Conservation (phyloP, 2,113 vertebrate genomes). For the Apodemus speciosus region DNA sequence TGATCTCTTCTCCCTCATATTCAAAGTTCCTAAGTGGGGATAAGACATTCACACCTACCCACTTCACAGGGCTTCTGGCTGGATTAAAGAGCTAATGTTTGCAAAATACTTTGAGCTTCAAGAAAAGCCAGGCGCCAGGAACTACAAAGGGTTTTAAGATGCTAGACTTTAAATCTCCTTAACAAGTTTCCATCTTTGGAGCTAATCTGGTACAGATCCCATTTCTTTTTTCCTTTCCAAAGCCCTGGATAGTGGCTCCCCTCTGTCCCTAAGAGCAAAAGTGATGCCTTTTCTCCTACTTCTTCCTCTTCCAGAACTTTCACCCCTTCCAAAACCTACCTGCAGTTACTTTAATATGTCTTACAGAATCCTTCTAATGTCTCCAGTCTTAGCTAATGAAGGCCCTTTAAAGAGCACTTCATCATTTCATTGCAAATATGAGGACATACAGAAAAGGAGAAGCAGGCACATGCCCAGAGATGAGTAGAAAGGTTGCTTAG, state of each 20-base stretch:
- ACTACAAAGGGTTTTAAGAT: slow-evolving; percentile 79
- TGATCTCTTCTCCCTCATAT: slow-evolving; percentile 19
- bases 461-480: not conserved
- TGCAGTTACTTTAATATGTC: slow-evolving; percentile 26
- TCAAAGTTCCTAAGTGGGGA: slow-evolving; percentile 52
- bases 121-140: slow-evolving; percentile 77
- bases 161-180: slow-evolving; percentile 77
- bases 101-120: slow-evolving; percentile 80
- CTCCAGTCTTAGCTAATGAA: slow-evolving; percentile 21
- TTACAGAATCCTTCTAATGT: not conserved
- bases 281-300: not conserved
- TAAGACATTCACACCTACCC: slow-evolving; percentile 71
- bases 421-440: not conserved
- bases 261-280: slow-evolving; percentile 18
- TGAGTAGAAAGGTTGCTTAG: not conserved
- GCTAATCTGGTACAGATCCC: slow-evolving; percentile 64
- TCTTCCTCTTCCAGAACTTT: slow-evolving; percentile 36
- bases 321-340: not conserved
- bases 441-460: not conserved
- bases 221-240: slow-evolving; percentile 41
- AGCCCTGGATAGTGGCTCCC: slow-evolving; percentile 39
- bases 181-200: slow-evolving; percentile 74
- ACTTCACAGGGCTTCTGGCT: slow-evolving; percentile 73
- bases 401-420: not conserved
- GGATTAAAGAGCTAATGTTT: slow-evolving; percentile 81